Evolutionary conservation across 2,797 vertebrate species (phyloP).

Genomic region (Micromesistius poutassou): DNA sequence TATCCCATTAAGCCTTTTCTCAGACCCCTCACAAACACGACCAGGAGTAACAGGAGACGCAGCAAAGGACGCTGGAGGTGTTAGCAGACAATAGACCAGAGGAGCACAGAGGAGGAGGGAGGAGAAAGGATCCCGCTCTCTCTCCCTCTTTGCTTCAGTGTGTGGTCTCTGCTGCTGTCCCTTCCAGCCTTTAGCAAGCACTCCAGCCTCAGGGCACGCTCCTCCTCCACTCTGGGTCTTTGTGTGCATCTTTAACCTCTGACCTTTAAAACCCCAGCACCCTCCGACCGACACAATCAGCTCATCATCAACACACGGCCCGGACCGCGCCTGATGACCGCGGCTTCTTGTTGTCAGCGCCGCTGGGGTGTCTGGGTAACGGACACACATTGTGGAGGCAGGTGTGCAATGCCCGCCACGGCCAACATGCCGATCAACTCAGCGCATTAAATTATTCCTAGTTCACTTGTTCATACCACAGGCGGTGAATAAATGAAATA

Average conservation of each 20-base stretch:
- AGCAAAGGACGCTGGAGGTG: not conserved
- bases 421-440: no score
- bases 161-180: slow-evolving; percentile 67
- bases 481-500: no score
- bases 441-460: no score
- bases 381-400: no score
- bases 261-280: slow-evolving; percentile 60
- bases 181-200: slow-evolving; percentile 63
- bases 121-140: not conserved
- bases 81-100: not conserved
- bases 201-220: slow-evolving; percentile 19
- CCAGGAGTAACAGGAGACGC: not conserved
- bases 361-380: no score
- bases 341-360: not conserved
- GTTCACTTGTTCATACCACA: no score
- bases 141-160: slow-evolving; percentile 37
- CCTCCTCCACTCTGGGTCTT: slow-evolving; percentile 48
- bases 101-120: not conserved
- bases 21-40: not conserved
- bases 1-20: no score
- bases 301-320: slow-evolving; percentile 57
- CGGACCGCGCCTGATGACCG: not conserved
- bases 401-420: no score
- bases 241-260: slow-evolving; percentile 74
- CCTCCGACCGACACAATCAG: slow-evolving; percentile 53